Conservation (phyloP, 2,113 vertebrate species). For the Mola mola region DNA sequence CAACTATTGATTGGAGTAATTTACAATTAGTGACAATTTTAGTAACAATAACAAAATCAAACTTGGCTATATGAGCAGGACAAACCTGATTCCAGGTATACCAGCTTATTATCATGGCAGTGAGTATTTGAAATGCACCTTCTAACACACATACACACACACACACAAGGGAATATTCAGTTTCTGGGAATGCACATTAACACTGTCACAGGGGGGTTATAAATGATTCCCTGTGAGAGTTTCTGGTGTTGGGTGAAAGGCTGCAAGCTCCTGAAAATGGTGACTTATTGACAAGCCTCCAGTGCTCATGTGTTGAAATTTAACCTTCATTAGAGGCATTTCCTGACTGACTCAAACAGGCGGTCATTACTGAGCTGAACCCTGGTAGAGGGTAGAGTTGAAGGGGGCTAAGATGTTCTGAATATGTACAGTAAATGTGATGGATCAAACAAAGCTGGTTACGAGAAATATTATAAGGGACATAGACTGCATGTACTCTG, state of each 20-base stretch:
- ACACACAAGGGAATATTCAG: conserved; percentile 18
- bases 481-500: no score
- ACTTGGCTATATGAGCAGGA: neutral
- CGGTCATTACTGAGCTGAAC: conserved; percentile 14
- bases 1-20: no score
- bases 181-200: conserved; percentile 19
- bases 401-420: neutral
- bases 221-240: conserved; percentile 60
- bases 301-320: conserved; percentile 52
- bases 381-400: conserved; percentile 6
- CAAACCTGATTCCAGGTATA: neutral
- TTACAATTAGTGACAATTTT: no score
- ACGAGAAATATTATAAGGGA: no score
- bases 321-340: conserved; percentile 50
- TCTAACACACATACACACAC: neutral
- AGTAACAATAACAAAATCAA: no score
- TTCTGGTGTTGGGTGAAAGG: conserved; percentile 25
- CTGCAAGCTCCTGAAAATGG: conserved; percentile 23
- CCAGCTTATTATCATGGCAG: conserved; percentile 3
- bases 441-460: no score
- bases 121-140: neutral
- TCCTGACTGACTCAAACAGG: conserved; percentile 17
- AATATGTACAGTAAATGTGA: no score
- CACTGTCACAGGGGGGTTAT: conserved; percentile 39
- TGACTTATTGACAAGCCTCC: conserved; percentile 70